Percentiles rank a stretch among this genome's conserved stretches.
Conservation (phyloP, 2,888 invertebrate species). For the Caenorhabditis sulstoni region DNA sequence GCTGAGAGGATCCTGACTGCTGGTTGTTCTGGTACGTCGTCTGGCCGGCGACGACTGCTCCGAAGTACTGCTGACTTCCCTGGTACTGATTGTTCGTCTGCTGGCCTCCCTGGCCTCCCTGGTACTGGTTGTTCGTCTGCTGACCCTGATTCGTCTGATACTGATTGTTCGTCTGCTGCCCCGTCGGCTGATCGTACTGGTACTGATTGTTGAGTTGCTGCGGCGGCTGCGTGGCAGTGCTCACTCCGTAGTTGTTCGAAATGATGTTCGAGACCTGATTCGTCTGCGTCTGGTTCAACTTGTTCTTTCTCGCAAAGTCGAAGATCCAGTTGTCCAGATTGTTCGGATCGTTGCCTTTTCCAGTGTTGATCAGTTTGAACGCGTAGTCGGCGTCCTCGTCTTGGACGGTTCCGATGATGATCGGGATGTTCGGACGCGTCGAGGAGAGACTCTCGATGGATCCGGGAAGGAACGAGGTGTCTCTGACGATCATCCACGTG, state of each 20-base stretch:
- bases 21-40: conserved; percentile 13
- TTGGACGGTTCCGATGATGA: conserved; percentile 73
- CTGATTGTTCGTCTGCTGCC: conserved; percentile 13
- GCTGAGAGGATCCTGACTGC: no score
- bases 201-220: conserved; percentile 18
- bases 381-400: conserved; percentile 74
- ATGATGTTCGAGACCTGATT: conserved; percentile 52
- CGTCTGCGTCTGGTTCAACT: conserved; percentile 57
- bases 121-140: conserved; percentile 29
- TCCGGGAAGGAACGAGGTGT: conserved; percentile 69
- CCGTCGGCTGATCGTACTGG: conserved; percentile 3
- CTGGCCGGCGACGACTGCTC: conserved; percentile 27
- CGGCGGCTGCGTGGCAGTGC: conserved; percentile 4
- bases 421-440: conserved; percentile 67
- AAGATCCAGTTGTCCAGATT: conserved; percentile 68
- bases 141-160: conserved; percentile 20
- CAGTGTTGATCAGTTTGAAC: conserved; percentile 66
- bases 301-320: conserved; percentile 72
- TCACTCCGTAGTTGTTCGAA: conserved; percentile 59
- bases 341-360: conserved; percentile 56
- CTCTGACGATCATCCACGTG: conserved; percentile 73
- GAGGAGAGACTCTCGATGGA: conserved; percentile 59
- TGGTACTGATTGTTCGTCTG: conserved; percentile 42
- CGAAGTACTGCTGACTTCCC: conserved; percentile 23
- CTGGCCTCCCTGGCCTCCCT: conserved; percentile 11